These are phyloP conservation scores for Sinotaia quadrata DNA, from an alignment of 2,888 invertebrate species.

Conservation along the genomic window DNA sequence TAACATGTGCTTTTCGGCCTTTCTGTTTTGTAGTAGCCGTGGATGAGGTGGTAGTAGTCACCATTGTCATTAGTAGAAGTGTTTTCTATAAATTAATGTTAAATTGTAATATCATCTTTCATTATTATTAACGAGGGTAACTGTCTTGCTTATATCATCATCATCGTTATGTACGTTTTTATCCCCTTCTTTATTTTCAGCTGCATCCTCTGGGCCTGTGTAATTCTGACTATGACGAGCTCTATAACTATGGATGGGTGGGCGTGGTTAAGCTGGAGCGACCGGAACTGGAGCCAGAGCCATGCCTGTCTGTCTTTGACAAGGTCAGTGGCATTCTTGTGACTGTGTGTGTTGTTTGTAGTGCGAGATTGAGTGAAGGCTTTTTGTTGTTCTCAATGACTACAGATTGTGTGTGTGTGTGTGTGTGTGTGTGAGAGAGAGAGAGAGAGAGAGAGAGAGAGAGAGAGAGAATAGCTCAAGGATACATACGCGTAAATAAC, in stretches of 20 bases:
- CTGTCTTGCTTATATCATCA: too few species aligned
- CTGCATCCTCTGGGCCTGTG: slow-evolving; percentile 62
- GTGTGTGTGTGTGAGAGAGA: neutral
- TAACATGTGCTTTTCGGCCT: too few species aligned
- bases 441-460: neutral
- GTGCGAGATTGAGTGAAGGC: neutral
- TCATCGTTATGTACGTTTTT: too few species aligned
- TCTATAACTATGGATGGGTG: slow-evolving; percentile 58
- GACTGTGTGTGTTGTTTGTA: slow-evolving; percentile 49
- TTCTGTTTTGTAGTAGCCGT: too few species aligned
- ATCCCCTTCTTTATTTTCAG: slow-evolving; percentile 41
- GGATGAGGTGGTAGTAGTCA: too few species aligned
- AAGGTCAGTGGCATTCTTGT: slow-evolving; percentile 49
- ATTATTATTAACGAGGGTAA: too few species aligned
- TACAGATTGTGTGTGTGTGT: neutral
- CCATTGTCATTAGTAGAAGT: too few species aligned
- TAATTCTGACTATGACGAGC: slow-evolving; percentile 51
- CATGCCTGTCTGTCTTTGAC: slow-evolving; percentile 57
- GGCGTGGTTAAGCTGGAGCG: slow-evolving; percentile 62
- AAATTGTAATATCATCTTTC: too few species aligned
- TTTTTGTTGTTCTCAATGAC: neutral
- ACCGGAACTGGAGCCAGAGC: slow-evolving; percentile 44
- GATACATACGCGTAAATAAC: neutral
- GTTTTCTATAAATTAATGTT: too few species aligned
- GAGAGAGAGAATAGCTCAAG: neutral